These are phyloP conservation scores for Setipinna tenuifilis DNA, from an alignment of 2,797 vertebrate species.

Conservation along the genomic window DNA sequence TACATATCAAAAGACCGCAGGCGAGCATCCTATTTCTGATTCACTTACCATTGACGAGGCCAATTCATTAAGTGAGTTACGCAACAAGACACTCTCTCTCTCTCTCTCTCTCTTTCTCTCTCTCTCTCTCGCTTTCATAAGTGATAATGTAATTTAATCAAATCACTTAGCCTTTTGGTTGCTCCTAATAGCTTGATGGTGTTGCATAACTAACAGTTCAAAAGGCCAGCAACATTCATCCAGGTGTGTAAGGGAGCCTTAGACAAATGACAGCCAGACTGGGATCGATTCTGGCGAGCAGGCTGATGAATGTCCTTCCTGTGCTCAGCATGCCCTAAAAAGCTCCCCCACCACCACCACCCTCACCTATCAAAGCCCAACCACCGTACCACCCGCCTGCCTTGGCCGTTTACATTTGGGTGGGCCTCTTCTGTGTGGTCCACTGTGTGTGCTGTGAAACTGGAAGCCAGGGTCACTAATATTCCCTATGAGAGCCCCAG, in stretches of 20 bases:
- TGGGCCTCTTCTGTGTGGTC: background rate
- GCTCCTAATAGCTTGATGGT: background rate
- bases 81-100: background rate
- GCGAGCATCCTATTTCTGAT: background rate
- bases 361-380: background rate
- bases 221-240: background rate
- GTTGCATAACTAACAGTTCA: constrained; percentile 14
- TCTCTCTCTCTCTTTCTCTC: background rate
- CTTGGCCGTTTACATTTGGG: background rate
- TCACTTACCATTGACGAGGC: background rate
- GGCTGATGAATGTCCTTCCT: background rate
- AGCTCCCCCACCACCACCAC: background rate
- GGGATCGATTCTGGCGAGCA: background rate
- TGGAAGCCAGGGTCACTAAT: background rate
- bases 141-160: constrained; percentile 17
- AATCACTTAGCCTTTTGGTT: background rate
- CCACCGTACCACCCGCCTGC: too few species aligned
- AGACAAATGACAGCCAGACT: background rate
- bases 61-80: background rate
- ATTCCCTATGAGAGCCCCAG: background rate
- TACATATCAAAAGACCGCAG: background rate
- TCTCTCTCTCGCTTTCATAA: background rate
- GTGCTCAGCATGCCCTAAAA: too few species aligned
- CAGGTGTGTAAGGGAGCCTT: background rate
- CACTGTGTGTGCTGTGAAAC: background rate